Evolutionary conservation across 2,113 vertebrate species (phyloP), one percentile per base, ranked within the genome.

Genomic region (Channa maculata): DNA sequence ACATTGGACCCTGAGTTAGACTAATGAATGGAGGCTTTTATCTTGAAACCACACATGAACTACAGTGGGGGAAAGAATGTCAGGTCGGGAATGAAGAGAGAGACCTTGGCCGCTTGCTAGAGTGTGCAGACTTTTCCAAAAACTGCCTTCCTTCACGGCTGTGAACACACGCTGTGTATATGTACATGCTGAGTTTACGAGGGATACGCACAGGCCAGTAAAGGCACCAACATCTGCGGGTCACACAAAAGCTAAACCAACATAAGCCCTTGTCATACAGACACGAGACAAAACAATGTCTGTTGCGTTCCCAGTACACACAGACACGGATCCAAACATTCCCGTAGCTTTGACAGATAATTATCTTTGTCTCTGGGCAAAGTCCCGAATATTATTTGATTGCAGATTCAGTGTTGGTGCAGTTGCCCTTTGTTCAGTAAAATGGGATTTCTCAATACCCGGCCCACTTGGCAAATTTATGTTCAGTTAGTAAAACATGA

Each of bases 11-110:
- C 72, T 81, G 41, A 60, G 65, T 75, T n/a, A 58, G 65, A 69
- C 79, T 90, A 84, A 92, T 93, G 92, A 93, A 93, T 93, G 85
- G 82, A 87, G 65, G 87, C 87, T 89, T 93, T 93, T 88, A 90
- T 88, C 88, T 90, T 43, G 15, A 85, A 88, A 80, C 81, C 75
- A 41, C 91, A 88, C 63, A 52, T 88, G 83, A 91, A 84, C 79
- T 82, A 71, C 75, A 83, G 85, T 12, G 45, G 38, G 70, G 82
- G 86, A 87, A 91, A 89, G 88, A 92, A 89, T 89, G 85, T 90
- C 68, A 74, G 84, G 82, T 74, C 43, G 9, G 78, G 71, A 60
- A 45, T 34, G 60, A 81, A 38, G 70, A 69, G 77, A 49, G 66
- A 84, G 82, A 70, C 76, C 60, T 53, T 64, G 58, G 74, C 69